Conservation (phyloP, 2,888 invertebrate genomes). For the Nesidiocoris tenuis region DNA sequence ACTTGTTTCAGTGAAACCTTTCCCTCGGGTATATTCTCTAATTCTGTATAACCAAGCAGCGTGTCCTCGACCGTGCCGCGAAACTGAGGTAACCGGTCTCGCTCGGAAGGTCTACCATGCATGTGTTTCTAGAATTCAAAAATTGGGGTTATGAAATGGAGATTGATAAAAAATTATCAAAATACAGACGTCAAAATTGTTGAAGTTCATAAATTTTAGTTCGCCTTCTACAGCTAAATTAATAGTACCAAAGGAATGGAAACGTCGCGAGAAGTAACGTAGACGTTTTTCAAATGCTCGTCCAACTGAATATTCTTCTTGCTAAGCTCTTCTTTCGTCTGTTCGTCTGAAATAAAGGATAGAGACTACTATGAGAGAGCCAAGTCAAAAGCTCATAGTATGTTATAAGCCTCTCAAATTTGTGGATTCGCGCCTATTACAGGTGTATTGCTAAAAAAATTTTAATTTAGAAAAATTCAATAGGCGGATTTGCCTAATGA, state of each 20-base stretch:
- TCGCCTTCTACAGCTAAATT: too few species aligned
- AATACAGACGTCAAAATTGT: too few species aligned
- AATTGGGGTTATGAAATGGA: background rate
- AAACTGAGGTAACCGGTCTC: conserved; percentile 62
- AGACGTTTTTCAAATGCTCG: conserved; percentile 67
- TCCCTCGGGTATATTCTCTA: conserved; percentile 63
- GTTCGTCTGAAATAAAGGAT: conserved; percentile 46
- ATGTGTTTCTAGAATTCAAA: conserved; percentile 11
- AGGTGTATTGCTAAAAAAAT: too few species aligned
- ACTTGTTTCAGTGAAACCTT: conserved; percentile 65
- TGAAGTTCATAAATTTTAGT: too few species aligned
- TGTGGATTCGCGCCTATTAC: too few species aligned
- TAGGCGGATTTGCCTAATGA: too few species aligned
- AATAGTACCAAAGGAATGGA: conserved; percentile 30
- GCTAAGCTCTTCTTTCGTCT: conserved; percentile 58
- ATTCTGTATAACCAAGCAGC: conserved; percentile 70
- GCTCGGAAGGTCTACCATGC: conserved; percentile 54
- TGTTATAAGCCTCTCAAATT: too few species aligned
- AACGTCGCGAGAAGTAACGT: conserved; percentile 66
- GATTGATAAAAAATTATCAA: background rate
- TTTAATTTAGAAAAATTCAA: too few species aligned
- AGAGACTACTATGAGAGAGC: too few species aligned
- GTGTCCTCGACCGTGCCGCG: conserved; percentile 59
- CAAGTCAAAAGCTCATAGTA: too few species aligned
- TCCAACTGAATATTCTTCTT: conserved; percentile 66